Evolutionary conservation across 2,113 vertebrate genomes (phyloP).

Genomic region (Pseudorasbora parva): DNA sequence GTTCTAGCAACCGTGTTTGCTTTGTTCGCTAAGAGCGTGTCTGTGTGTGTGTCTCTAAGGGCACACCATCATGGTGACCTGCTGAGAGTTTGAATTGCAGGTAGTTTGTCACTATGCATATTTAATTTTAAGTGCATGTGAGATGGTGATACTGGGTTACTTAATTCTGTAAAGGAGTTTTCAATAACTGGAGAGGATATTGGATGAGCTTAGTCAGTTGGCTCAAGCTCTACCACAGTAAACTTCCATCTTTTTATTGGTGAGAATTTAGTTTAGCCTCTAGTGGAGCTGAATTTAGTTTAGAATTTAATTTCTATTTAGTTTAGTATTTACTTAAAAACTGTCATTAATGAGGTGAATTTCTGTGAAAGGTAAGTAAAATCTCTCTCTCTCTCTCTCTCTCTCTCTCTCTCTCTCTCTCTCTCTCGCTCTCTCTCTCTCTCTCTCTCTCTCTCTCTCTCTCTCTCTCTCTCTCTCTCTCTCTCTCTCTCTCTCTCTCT

Average conservation of each 20-base stretch:
- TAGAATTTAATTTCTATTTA: no score
- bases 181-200: constrained; percentile 14
- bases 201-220: constrained; percentile 11
- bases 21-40: not conserved
- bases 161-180: constrained; percentile 33
- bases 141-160: constrained; percentile 47
- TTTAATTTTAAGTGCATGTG: constrained; percentile 49
- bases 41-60: not conserved
- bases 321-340: not conserved
- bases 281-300: not conserved
- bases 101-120: constrained; percentile 55
- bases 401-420: no score
- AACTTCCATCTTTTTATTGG: not conserved
- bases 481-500: no score
- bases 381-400: no score
- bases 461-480: no score
- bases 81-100: constrained; percentile 50
- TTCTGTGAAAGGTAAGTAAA: not conserved
- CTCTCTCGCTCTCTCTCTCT: no score
- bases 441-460: no score
- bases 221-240: constrained; percentile 7
- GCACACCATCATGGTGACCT: constrained; percentile 32
- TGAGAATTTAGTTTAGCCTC: not conserved
- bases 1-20: constrained; percentile 11
- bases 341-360: not conserved